A percentile compares a stretch with the other conserved stretches of the same genome.
Evolutionary conservation across 2,797 vertebrate genomes (phyloP).

Genomic region (Sciurus vulgaris): DNA sequence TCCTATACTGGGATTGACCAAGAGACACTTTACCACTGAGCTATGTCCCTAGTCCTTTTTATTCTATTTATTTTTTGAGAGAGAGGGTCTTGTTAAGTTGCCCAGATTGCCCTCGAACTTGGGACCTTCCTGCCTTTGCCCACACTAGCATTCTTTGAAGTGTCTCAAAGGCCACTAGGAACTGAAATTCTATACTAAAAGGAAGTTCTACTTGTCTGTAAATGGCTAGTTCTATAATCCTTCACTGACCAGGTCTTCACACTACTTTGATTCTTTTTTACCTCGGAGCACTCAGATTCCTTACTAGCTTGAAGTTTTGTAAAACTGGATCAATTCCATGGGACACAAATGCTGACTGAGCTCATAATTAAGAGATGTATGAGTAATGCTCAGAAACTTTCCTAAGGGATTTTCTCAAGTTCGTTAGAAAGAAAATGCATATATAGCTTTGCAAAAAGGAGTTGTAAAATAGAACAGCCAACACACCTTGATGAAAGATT

Average conservation of each 20-base stretch:
- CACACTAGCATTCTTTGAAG: background rate
- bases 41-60: too few relatives aligned
- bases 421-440: slow-evolving; percentile 6
- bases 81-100: too few relatives aligned
- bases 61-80: too few relatives aligned
- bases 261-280: background rate
- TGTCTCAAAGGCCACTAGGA: background rate
- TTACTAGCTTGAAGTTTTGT: background rate
- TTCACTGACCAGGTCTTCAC: background rate
- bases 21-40: too few relatives aligned
- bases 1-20: too few relatives aligned
- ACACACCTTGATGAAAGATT: background rate
- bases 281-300: background rate
- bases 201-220: background rate
- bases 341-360: background rate
- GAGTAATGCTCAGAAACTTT: background rate
- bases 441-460: background rate
- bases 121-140: too few relatives aligned
- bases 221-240: background rate
- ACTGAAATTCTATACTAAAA: background rate
- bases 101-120: too few relatives aligned
- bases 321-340: background rate
- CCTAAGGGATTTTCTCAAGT: slow-evolving; percentile 26
- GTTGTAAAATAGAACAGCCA: background rate
- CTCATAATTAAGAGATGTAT: background rate